Evolutionary conservation across 2,113 vertebrate species (phyloP), one percentile per base, ranked within the genome.

Genomic region (Alethe diademata): DNA sequence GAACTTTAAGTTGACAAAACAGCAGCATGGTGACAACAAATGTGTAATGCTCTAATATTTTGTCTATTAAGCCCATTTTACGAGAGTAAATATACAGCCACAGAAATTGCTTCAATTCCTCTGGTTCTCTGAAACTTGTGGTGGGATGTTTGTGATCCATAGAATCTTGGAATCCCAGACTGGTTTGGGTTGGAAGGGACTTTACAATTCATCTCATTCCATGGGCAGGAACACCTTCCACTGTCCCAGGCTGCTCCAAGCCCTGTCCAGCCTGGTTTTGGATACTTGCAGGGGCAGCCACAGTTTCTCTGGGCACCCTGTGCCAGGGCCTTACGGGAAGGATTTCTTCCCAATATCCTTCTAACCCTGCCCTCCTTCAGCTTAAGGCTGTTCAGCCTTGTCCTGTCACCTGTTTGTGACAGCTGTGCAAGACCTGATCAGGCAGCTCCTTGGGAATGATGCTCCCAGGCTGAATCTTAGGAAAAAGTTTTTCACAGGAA

Each of bases 381-480:
- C 47, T 24, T 8, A 2, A 47, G 8, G 70, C 54, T 22, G 8
- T 61, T 48, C 24, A 33, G 24, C 47, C 47, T 40, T 16, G 19
- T 61, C 47, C 40, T 36, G 47, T 40, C 70, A 26, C 8, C 14
- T 12, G 1, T 45, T 35, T 62, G 54, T 36, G 85, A 7, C 18
- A 2, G 33, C 10, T 1, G 1, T 3, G 4, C 17, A n/a, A 28
- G 17, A 2, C 8, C 7, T 15, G 38, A 5, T 8, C 0, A 0
- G 17, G 6, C 7, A 11, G 19, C 7, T 19, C 2, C 24, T 13
- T 43, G 54, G 58, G 24, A 53, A 19, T 53, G 38, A 3, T 42
- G 43, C 19, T 45, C 43, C 43, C 43, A 45, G 43, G 43, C 43
- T 45, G 43, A 19, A 45, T 45, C 19, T 45, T 45, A 45, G 43